A percentile compares a stretch with the other conserved stretches of the same genome.
These are phyloP conservation scores for Leptinotarsa rubiginosa DNA, from an alignment of 2,888 invertebrate species.

Conservation along the genomic window DNA sequence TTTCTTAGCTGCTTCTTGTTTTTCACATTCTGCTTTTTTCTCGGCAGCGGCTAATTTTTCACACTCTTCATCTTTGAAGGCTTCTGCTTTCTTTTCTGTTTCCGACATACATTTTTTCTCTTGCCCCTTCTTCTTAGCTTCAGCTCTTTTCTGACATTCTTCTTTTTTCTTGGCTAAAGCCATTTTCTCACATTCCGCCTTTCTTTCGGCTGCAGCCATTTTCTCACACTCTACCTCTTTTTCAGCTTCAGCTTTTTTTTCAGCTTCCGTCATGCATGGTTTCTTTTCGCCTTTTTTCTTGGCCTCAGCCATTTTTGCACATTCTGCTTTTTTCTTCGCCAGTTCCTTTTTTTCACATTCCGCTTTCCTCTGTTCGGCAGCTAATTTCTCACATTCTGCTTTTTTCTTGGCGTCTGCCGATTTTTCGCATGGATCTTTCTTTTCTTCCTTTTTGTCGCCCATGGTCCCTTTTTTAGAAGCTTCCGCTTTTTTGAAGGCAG, in stretches of 20 bases:
- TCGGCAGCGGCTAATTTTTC: conserved; percentile 9
- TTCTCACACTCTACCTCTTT: conserved; percentile 9
- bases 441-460: conserved; percentile 8
- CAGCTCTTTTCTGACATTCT: conserved; percentile 1
- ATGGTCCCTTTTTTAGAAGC: neutral
- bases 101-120: neutral
- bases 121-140: conserved; percentile 12
- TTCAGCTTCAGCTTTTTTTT: conserved; percentile 2
- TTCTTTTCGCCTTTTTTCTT: conserved; percentile 10
- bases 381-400: conserved; percentile 18
- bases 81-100: conserved; percentile 5
- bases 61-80: neutral
- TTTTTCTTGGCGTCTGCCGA: conserved; percentile 31
- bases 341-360: conserved; percentile 8
- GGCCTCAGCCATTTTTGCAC: conserved; percentile 5
- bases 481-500: conserved; percentile 20
- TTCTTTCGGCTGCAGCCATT: conserved; percentile 8
- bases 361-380: conserved; percentile 11
- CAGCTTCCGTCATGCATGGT: neutral
- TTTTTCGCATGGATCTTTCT: conserved; percentile 15
- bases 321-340: conserved; percentile 11
- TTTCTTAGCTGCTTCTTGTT: neutral
- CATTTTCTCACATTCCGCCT: neutral
- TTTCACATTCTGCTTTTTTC: conserved; percentile 20
- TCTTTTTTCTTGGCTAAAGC: conserved; percentile 8